Base-by-base conservation (phyloP, 2,888 invertebrate genomes). In the Pandemis cinnamomeana region DNA sequence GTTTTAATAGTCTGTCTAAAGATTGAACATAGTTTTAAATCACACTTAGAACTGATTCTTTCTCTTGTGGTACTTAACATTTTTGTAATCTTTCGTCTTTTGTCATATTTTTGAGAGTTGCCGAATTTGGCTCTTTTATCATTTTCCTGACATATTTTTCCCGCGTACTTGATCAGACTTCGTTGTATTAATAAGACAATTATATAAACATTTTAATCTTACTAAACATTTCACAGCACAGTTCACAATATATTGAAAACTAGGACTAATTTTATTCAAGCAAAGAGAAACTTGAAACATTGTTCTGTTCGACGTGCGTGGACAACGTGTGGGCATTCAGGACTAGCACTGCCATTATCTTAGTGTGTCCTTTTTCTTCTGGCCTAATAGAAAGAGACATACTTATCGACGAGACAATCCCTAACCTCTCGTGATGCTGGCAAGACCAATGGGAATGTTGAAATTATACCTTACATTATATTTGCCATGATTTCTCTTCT, bases 371-470 rank as follows among this genome's bases (percentile, higher is more conserved):
- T 55, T 55, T 55, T 7, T 55, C 53, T 2, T 15, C 7, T 20
- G 20, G 20, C 8, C 20, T 20, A 20, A 20, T 55, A 55, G 55
- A 55, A 20, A 55, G 8, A 20, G 55, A 8, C 55, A 8, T 55
- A 55, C 13, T 5, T n/a, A 13, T 5, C 13, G 13, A 51, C 51
- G 5, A 51, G 51, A 51, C 51, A 51, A 51, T 51, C 51, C 13
- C n/a, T n/a, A 51, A n/a, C 51, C 46, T 13, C 46, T 46, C 5
- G 46, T 51, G 51, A n/a, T 51, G 0, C 55, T 55, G 55, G 20
- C 78, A 74, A 74, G 76, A 55, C 36, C 70, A 86, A 55, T 85
- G 84, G 84, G 86, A 89, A 89, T 88, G 66, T 46, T 42, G 36
- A 44, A 46, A 36, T 36, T 36, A 36, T 36, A 36, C 27, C 27